Conservation (phyloP, 2,888 invertebrate genomes). For the Gisinianus flammeolus region DNA sequence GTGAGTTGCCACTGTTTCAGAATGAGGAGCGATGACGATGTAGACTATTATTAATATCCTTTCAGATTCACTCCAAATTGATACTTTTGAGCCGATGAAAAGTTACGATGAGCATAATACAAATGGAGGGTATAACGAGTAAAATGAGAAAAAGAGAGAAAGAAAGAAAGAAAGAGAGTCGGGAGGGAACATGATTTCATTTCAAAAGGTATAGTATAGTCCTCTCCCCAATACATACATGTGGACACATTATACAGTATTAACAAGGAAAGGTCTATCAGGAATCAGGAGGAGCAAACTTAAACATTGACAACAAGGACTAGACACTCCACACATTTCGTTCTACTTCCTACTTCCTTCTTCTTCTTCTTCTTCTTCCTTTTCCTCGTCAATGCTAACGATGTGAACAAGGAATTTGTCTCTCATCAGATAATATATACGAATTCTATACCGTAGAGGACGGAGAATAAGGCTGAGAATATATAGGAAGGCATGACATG, state of each 20-base stretch:
- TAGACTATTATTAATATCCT: conserved; percentile 17
- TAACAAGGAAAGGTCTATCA: too few relatives aligned
- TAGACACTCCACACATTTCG: too few relatives aligned
- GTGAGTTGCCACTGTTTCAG: background rate
- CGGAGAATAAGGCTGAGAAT: background rate
- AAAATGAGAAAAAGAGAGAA: background rate
- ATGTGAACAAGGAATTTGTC: conserved; percentile 26
- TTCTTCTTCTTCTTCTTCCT: too few relatives aligned
- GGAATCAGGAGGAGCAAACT: too few relatives aligned
- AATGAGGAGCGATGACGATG: background rate
- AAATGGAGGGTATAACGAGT: background rate
- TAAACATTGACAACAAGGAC: too few relatives aligned
- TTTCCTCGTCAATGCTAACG: conserved; percentile 15
- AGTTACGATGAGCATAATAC: background rate
- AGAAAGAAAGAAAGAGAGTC: background rate
- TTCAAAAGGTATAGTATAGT: background rate
- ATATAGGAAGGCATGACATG: background rate
- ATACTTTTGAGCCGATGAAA: conserved; percentile 31
- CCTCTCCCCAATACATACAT: too few relatives aligned
- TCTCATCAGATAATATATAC: background rate
- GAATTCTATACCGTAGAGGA: background rate
- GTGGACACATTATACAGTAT: too few relatives aligned
- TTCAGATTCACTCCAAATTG: conserved; percentile 30
- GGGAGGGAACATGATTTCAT: background rate
- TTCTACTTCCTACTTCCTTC: too few relatives aligned